phyloP scores from a whole-genome alignment of 2,113 vertebrate genomes.

The crab-eating macaque (Macaca fascicularis) region T2T-MFA8v1.1 NC_088395.1:37268501-37269000 shows the following conservation, averaged over 20 bases:
- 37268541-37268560: not conserved
- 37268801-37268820: not conserved
- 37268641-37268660: not conserved
- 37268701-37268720: not conserved
- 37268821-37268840: not conserved
- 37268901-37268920: not conserved
- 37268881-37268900: not conserved
- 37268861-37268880: not conserved
- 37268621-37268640: not conserved
- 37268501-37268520: not conserved
- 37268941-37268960: not conserved
- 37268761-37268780: not conserved
- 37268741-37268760: not conserved
- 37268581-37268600: not conserved
- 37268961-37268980: not conserved
- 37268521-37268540: not conserved
- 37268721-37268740: not conserved
- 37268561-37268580: not conserved
- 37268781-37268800: not conserved
- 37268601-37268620: not conserved
- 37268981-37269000: not conserved
- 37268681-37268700: not conserved
- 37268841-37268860: not conserved
- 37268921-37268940: not conserved
- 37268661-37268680: not conserved